Percentiles rank a stretch among this genome's conserved stretches.
Conservation (phyloP, 1,140 invertebrate species). For the Megathymus violae region DNA sequence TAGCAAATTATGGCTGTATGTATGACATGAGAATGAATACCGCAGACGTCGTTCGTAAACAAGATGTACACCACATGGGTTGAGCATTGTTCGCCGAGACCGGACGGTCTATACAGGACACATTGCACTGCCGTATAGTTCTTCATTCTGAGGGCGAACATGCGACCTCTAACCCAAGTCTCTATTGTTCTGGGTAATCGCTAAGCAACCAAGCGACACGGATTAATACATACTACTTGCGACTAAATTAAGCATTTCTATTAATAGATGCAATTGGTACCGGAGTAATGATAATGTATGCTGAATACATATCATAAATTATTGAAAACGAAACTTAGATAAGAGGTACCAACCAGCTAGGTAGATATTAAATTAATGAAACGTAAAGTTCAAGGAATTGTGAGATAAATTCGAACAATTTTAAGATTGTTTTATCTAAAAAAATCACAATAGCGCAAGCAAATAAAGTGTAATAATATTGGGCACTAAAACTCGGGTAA, state of each 20-base stretch:
- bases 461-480: no score
- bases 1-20: slow-evolving; percentile 46
- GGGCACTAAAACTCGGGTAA: no score
- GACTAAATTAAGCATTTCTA: slow-evolving; percentile 28
- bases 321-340: slow-evolving; percentile 9
- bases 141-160: slow-evolving; percentile 61
- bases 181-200: slow-evolving; percentile 73
- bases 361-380: slow-evolving; percentile 4
- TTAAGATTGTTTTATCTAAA: no score
- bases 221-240: slow-evolving; percentile 33
- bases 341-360: not conserved
- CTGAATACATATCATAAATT: slow-evolving; percentile 18
- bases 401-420: slow-evolving; percentile 9
- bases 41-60: slow-evolving; percentile 60
- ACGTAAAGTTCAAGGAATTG: slow-evolving; percentile 14
- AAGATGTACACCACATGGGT: slow-evolving; percentile 60
- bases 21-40: slow-evolving; percentile 53
- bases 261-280: slow-evolving; percentile 16
- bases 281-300: slow-evolving; percentile 10
- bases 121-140: slow-evolving; percentile 6
- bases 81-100: slow-evolving; percentile 64
- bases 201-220: slow-evolving; percentile 54
- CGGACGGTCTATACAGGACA: slow-evolving; percentile 42
- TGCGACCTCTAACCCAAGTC: slow-evolving; percentile 68
- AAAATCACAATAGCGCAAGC: no score